phyloP scores from a whole-genome alignment of 2,797 vertebrate genomes.

The Megalops cyprinoides region DNA sequence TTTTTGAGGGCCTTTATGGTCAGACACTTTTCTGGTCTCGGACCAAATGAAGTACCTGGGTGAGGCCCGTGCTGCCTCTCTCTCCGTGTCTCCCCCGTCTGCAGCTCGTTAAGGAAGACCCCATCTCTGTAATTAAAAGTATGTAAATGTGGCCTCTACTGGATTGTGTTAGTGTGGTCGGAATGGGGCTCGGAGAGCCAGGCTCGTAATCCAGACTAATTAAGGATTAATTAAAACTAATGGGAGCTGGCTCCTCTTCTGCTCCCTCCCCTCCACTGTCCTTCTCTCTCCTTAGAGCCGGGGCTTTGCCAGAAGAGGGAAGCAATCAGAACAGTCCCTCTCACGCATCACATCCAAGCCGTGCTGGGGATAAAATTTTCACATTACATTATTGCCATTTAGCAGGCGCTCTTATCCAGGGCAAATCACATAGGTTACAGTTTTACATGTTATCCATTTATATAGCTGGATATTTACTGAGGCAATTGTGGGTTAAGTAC shows the following conservation, averaged over 20 bases:
- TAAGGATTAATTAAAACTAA: slow-evolving; percentile 26
- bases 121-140: slow-evolving; percentile 18
- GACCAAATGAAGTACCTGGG: too few species aligned
- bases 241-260: slow-evolving; percentile 8
- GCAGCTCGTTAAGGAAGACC: slow-evolving; percentile 4
- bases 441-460: too few species aligned
- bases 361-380: too few species aligned
- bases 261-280: not conserved
- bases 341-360: too few species aligned
- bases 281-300: not conserved
- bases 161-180: slow-evolving; percentile 1
- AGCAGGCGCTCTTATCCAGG: too few species aligned
- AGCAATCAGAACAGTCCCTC: slow-evolving; percentile 10
- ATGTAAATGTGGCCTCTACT: slow-evolving; percentile 19
- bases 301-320: not conserved
- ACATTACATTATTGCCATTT: too few species aligned
- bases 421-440: too few species aligned
- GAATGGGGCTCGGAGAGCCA: slow-evolving; percentile 9
- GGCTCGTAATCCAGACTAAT: slow-evolving; percentile 22
- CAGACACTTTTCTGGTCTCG: too few species aligned
- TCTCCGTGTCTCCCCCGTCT: not conserved
- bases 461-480: too few species aligned
- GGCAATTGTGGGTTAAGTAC: too few species aligned
- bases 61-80: not conserved
- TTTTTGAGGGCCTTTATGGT: too few species aligned